Evolutionary conservation across 2,797 vertebrate genomes (phyloP).

Genomic region (Anolis apletophallus): DNA sequence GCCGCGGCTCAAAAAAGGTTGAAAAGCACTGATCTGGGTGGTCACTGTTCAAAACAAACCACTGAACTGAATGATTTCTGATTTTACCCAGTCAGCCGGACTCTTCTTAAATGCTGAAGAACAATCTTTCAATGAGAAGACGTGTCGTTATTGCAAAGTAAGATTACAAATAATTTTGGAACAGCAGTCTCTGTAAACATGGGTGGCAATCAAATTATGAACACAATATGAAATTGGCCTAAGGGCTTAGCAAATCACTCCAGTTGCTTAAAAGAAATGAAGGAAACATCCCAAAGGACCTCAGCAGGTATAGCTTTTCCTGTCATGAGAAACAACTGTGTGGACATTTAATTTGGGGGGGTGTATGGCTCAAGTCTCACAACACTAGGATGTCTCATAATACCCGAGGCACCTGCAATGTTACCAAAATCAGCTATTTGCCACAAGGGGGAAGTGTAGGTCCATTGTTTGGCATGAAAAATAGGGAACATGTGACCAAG

Average conservation of each 20-base stretch:
- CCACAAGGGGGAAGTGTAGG: too few species aligned
- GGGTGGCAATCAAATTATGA: slow-evolving; percentile 1
- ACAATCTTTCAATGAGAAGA: background rate
- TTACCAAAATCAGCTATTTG: too few species aligned
- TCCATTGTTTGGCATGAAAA: too few species aligned
- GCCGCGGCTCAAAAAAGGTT: too few species aligned
- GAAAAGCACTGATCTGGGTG: too few species aligned
- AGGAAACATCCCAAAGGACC: background rate
- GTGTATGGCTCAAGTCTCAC: too few species aligned
- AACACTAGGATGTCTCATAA: too few species aligned
- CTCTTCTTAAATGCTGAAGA: background rate
- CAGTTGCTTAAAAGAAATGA: background rate
- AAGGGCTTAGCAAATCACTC: background rate
- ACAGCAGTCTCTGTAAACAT: slow-evolving; percentile 14
- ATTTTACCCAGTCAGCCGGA: background rate
- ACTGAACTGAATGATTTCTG: background rate
- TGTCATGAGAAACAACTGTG: background rate
- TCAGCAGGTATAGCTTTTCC: background rate
- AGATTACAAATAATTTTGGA: background rate
- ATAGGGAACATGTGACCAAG: too few species aligned
- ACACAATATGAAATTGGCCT: background rate
- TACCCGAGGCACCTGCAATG: too few species aligned
- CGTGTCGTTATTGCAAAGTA: background rate
- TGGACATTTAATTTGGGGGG: background rate
- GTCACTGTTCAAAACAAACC: background rate